phyloP scores from a whole-genome alignment of 1,140 invertebrate species.

The Galendromus occidentalis region DNA sequence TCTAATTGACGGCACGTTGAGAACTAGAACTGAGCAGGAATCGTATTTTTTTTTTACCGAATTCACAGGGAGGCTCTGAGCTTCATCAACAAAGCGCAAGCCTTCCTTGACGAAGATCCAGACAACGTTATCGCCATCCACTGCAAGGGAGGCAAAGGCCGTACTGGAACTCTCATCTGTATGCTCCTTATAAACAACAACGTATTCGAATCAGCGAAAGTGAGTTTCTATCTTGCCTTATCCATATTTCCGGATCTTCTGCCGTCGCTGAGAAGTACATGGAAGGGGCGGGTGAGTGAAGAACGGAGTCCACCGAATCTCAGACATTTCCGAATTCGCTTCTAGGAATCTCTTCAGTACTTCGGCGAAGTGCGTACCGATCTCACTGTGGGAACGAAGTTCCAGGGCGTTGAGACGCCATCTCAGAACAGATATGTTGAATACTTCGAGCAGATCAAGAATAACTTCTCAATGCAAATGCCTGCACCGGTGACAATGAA shows the following conservation, averaged over 20 bases:
- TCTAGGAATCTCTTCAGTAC: conserved; percentile 32
- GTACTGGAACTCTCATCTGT: conserved; percentile 39
- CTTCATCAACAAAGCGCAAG: conserved; percentile 31
- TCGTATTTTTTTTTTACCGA: no score
- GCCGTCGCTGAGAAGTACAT: no score
- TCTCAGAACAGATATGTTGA: conserved; percentile 36
- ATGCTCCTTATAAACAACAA: conserved; percentile 34
- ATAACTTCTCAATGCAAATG: conserved; percentile 26
- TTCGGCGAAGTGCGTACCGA: conserved; percentile 37
- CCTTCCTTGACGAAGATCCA: conserved; percentile 33
- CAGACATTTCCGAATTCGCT: background rate
- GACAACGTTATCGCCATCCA: conserved; percentile 40
- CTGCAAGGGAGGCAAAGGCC: conserved; percentile 42
- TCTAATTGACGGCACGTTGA: no score
- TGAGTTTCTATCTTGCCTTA: conserved; percentile 12
- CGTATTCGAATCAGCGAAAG: conserved; percentile 30
- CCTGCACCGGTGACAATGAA: conserved; percentile 28
- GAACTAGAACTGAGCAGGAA: no score
- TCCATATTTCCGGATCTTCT: no score
- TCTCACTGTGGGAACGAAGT: conserved; percentile 31
- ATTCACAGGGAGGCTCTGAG: conserved; percentile 30
- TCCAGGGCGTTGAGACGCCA: conserved; percentile 38
- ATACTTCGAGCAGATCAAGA: conserved; percentile 34
- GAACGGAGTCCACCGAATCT: no score
- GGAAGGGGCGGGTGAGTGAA: no score